phyloP scores from a whole-genome alignment of 2,888 invertebrate genomes.

The Amorpha juglandis region DNA sequence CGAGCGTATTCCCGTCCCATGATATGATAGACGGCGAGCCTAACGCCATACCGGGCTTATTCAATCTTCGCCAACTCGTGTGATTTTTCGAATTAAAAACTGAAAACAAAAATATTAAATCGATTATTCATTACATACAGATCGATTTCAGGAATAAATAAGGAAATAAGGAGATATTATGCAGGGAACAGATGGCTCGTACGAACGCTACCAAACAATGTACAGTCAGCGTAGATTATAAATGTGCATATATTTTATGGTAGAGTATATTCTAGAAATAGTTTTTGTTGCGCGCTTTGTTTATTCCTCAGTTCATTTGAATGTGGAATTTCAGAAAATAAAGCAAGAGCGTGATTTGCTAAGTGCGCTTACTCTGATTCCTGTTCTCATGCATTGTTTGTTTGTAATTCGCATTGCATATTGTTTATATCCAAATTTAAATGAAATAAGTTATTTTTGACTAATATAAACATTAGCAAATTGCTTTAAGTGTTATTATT shows the following conservation, averaged over 20 bases:
- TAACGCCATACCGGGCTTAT: too few relatives aligned
- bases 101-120: too few relatives aligned
- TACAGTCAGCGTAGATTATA: conserved; percentile 1
- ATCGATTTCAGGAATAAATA: not conserved
- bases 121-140: not conserved
- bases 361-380: not conserved
- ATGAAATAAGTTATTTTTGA: too few relatives aligned
- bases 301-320: conserved; percentile 1
- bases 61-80: too few relatives aligned
- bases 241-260: conserved; percentile 13
- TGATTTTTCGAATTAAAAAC: too few relatives aligned
- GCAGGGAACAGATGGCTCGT: not conserved
- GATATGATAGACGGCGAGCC: too few relatives aligned
- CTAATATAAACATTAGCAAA: too few relatives aligned
- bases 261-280: not conserved
- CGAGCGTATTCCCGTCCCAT: too few relatives aligned
- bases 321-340: not conserved
- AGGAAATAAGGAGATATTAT: too few relatives aligned
- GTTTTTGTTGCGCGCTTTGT: conserved; percentile 9
- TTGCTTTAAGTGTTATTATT: too few relatives aligned
- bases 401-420: not conserved
- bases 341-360: not conserved
- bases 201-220: not conserved
- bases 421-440: too few relatives aligned
- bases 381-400: not conserved